Conservation (phyloP, 2,113 vertebrate genomes). For the Nettapus auritus region DNA sequence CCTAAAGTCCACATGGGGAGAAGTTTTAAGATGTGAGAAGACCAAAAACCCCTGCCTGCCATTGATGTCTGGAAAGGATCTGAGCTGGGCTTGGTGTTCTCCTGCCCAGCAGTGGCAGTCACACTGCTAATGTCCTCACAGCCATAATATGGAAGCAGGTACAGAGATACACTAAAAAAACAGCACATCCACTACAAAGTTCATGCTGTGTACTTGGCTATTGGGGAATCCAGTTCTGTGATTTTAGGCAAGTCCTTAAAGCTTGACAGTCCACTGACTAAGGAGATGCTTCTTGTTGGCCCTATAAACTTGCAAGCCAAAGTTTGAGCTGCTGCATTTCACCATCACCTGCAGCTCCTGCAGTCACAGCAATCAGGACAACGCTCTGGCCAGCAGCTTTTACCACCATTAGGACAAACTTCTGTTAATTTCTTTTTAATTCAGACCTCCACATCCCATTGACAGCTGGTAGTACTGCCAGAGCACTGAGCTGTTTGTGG, state of each 20-base stretch:
- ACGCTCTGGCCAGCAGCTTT: neutral
- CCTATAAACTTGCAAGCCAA: neutral
- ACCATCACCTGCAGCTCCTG: neutral
- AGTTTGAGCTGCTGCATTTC: neutral
- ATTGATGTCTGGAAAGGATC: too few relatives aligned
- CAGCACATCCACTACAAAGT: neutral
- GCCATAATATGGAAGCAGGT: neutral
- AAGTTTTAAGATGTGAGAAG: neutral
- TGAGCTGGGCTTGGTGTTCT: too few relatives aligned
- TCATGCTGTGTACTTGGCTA: neutral
- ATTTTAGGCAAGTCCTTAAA: neutral
- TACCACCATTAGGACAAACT: neutral
- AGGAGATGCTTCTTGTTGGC: neutral
- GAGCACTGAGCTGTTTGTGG: neutral
- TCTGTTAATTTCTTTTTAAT: neutral
- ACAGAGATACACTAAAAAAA: neutral
- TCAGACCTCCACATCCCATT: neutral
- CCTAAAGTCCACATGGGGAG: neutral
- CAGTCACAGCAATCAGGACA: neutral
- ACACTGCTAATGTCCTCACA: neutral
- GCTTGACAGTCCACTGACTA: neutral
- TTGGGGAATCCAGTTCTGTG: neutral
- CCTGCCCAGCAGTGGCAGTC: too few relatives aligned
- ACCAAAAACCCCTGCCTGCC: neutral
- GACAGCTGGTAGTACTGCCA: neutral